Conservation (phyloP, 2,113 vertebrate genomes). For the Ptychochromis oligacanthus region DNA sequence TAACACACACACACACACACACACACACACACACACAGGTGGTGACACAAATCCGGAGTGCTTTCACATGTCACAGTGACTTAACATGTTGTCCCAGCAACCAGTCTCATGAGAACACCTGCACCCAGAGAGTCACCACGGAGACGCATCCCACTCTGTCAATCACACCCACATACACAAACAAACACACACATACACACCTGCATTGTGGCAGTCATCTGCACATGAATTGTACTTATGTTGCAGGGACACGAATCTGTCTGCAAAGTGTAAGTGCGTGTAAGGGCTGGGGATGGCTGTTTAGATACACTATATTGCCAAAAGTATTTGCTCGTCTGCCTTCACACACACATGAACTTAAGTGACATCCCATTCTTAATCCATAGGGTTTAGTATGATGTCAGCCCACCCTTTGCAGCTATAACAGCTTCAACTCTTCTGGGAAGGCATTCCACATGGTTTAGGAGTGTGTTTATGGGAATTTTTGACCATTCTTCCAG, state of each 20-base stretch:
- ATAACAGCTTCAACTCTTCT: too few relatives aligned
- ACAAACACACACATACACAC: constrained; percentile 18
- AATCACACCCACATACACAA: constrained; percentile 41
- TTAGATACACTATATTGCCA: too few relatives aligned
- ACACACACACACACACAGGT: constrained; percentile 3
- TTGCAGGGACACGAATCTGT: not conserved
- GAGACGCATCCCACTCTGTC: constrained; percentile 46
- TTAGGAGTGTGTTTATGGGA: too few relatives aligned
- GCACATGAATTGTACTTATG: not conserved
- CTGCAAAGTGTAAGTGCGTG: not conserved
- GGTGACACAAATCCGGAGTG: constrained; percentile 17
- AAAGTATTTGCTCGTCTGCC: too few relatives aligned
- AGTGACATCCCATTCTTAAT: too few relatives aligned
- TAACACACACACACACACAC: not conserved
- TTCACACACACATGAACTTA: too few relatives aligned
- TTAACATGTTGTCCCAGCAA: constrained; percentile 59
- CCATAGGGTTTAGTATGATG: too few relatives aligned
- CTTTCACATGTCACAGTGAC: constrained; percentile 65
- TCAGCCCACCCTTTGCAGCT: too few relatives aligned
- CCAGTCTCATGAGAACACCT: constrained; percentile 59
- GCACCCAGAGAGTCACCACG: constrained; percentile 43
- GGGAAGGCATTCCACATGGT: too few relatives aligned
- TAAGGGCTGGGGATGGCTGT: not conserved
- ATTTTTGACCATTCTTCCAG: too few relatives aligned
- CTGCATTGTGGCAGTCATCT: not conserved